A percentile compares a stretch with the other conserved stretches of the same genome.
Conservation (phyloP, 2,113 vertebrate genomes). For the Mystacornis crossleyi region DNA sequence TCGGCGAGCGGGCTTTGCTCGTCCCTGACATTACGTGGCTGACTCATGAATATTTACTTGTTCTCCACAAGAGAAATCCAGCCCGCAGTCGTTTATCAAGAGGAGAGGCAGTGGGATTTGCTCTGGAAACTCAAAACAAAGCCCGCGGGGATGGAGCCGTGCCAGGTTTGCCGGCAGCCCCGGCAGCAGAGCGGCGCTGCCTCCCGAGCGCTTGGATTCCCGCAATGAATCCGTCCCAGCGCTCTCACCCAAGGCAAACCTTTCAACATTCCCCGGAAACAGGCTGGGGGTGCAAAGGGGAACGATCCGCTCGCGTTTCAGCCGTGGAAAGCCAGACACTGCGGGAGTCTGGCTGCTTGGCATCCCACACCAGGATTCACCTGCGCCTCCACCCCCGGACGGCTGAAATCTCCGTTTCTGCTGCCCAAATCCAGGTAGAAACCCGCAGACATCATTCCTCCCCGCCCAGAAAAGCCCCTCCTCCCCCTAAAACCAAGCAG, state of each 20-base stretch:
- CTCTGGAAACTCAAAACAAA: not conserved
- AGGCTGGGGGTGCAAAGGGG: not conserved
- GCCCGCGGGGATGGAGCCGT: not conserved
- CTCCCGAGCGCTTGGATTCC: not conserved
- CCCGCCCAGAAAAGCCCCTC: not conserved
- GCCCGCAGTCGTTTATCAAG: not conserved
- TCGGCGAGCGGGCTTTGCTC: rapidly evolving
- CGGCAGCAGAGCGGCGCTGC: rapidly evolving
- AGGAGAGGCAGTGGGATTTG: not conserved
- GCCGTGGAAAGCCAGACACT: rapidly evolving
- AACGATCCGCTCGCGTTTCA: rapidly evolving
- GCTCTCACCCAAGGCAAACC: not conserved
- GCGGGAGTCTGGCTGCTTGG: rapidly evolving
- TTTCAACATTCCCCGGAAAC: not conserved
- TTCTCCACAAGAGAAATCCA: not conserved
- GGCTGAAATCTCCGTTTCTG: not conserved
- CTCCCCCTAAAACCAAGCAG: not conserved
- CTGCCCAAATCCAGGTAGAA: not conserved
- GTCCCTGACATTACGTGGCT: not conserved
- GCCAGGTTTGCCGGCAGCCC: not conserved
- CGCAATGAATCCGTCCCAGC: not conserved
- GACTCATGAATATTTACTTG: conserved; percentile 36
- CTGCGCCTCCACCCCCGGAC: not conserved
- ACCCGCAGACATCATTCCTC: too few relatives aligned
- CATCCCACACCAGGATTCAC: not conserved